Evolutionary conservation across 2,888 invertebrate genomes (phyloP), one percentile per base, ranked within the genome.

Genomic region (Cecidostiba fungosa): DNA sequence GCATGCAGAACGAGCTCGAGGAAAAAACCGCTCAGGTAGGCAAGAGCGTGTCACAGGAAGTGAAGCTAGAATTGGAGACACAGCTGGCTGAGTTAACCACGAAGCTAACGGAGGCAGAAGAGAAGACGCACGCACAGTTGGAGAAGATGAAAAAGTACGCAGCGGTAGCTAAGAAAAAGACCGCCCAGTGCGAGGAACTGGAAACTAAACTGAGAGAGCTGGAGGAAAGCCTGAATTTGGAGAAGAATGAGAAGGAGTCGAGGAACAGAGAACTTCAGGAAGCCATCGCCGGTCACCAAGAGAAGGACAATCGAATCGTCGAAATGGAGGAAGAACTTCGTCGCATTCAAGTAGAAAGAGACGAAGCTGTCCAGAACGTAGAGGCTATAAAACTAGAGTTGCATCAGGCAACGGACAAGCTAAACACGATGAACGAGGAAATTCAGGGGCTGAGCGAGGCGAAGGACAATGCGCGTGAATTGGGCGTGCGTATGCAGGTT

Each of bases 71-170:
- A 59, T 89, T 94, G 70, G 92, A 93, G 86, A 72, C 86, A 0
- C 93, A 92, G 87, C 84, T 94, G n/a, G 87, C 89, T 86, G 94
- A 94, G 88, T 92, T 91, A 88, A 93, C 91, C 92, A 93, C 90
- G 90, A 94, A 90, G 89, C 90, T 92, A 79, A 85, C 89, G 1
- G 92, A 94, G 19, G 90, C 96, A 1, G 96, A 96, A 89, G 93
- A 91, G 10, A 96, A 96, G 90, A 95, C 96, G 88, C 96, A 95
- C 89, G 96, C 96, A 78, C 95, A 96, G 87, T 92, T 96, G 81
- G 97, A 97, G 84, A 97, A 97, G 92, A 94, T 97, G 90, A 97
- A 97, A 90, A 97, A 97, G 90, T 95, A 96, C 89, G 97, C 97
- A 0, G 95, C 96, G 0, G 96, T 95, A 90, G 94, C 97, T 14